Percentiles rank a stretch among this genome's conserved stretches.
Evolutionary conservation across 2,113 vertebrate genomes (phyloP).

Genomic region (Etheostoma spectabile): DNA sequence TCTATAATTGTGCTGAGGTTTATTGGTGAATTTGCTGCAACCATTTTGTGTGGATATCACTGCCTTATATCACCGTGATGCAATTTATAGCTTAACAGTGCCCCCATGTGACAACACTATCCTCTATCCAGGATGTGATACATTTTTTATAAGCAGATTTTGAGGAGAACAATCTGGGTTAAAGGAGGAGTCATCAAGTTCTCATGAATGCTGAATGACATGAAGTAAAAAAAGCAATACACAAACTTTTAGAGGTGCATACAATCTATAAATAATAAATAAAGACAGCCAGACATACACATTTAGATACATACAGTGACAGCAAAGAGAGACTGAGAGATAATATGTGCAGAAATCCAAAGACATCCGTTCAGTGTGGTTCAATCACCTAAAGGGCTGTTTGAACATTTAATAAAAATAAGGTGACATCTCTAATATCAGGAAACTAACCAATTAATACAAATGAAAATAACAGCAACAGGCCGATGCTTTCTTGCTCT

Average conservation of each 20-base stretch:
- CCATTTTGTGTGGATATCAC: constrained; percentile 82
- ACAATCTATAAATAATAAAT: constrained; percentile 16
- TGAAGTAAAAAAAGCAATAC: constrained; percentile 28
- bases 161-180: constrained; percentile 32
- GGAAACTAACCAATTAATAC: constrained; percentile 72
- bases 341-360: constrained; percentile 19
- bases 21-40: constrained; percentile 79
- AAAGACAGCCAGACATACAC: constrained; percentile 4
- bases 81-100: constrained; percentile 90
- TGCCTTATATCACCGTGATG: constrained; percentile 63
- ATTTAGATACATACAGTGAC: background rate
- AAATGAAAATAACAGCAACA: constrained; percentile 60
- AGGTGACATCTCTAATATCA: constrained; percentile 69
- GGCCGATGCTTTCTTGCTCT: constrained; percentile 27
- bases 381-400: constrained; percentile 55
- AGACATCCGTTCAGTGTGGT: constrained; percentile 8
- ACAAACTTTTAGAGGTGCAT: background rate
- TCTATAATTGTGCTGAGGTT: constrained; percentile 72
- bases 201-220: constrained; percentile 30
- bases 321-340: background rate
- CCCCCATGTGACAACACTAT: constrained; percentile 86
- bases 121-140: constrained; percentile 50
- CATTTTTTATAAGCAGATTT: constrained; percentile 34
- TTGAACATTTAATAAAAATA: constrained; percentile 78
- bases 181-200: constrained; percentile 21